Base-by-base conservation (phyloP, 2,888 invertebrate genomes). In the Agriotes lineatus region DNA sequence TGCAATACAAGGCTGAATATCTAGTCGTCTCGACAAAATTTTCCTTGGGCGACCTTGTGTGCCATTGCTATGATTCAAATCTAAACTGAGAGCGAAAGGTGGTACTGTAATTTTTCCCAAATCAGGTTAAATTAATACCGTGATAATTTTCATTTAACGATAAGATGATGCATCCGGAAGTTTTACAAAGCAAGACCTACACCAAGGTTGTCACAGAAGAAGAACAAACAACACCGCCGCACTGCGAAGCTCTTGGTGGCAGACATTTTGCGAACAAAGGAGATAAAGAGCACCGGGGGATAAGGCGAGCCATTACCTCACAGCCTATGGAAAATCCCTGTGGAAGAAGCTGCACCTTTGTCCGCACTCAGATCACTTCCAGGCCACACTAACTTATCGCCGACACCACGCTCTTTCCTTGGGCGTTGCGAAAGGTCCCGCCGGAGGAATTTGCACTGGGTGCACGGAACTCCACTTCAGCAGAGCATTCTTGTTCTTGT, bases 121-220 rank as follows among this genome's bases (percentile, higher is more conserved):
- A n/a, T n/a, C n/a, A n/a, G n/a, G n/a, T n/a, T n/a, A n/a, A n/a
- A n/a, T n/a, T n/a, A n/a, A n/a, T n/a, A n/a, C n/a, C n/a, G n/a
- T n/a, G n/a, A n/a, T n/a, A n/a, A n/a, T n/a, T n/a, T n/a, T n/a
- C n/a, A n/a, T n/a, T n/a, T n/a, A n/a, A n/a, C n/a, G n/a, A n/a
- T n/a, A n/a, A n/a, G n/a, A n/a, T n/a, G n/a, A n/a, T n/a, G n/a
- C n/a, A n/a, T n/a, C n/a, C n/a, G n/a, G n/a, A n/a, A n/a, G n/a
- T n/a, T n/a, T n/a, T n/a, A n/a, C n/a, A n/a, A n/a, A n/a, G n/a
- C 50, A 18, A 37, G 50, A 61, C 61, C 61, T 61, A 61, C 37
- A 39, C 10, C 61, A 50, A 60, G 22, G 14, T 33, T 35, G 12
- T 14, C n/a, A 42, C 3, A 18, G 10, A 30, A 30, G 50, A 30